These are phyloP conservation scores for Tiliacea citrago DNA, from an alignment of 2,888 invertebrate species.

Conservation along the genomic window DNA sequence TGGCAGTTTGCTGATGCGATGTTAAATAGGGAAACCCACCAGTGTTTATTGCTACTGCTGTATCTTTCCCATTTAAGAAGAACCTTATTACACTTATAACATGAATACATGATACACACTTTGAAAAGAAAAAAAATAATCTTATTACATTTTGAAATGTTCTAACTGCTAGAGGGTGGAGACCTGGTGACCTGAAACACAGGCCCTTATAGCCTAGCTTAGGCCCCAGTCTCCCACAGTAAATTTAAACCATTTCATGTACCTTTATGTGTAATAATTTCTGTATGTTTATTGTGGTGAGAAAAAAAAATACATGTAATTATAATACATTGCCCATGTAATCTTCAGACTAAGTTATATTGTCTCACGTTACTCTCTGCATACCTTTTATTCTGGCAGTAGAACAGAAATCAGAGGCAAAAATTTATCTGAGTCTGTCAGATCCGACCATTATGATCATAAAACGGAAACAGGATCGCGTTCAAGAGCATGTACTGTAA, in stretches of 20 bases:
- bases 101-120: no score
- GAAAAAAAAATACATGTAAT: no score
- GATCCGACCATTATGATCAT: conserved; percentile 7
- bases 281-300: no score
- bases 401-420: neutral
- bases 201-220: no score
- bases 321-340: no score
- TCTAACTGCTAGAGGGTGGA: no score
- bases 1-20: neutral
- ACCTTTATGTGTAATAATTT: no score
- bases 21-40: neutral
- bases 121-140: no score
- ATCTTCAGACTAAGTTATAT: neutral
- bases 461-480: neutral
- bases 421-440: neutral
- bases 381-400: rapidly evolving
- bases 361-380: neutral
- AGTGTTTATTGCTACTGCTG: neutral
- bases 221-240: no score
- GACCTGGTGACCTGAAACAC: no score
- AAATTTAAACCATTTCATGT: no score
- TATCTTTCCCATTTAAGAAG: neutral
- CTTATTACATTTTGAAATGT: no score
- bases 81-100: neutral
- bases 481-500: conserved; percentile 18